Percentiles rank a stretch among this genome's conserved stretches.
phyloP scores from a whole-genome alignment of 2,113 vertebrate genomes.

The Pseudorasbora parva region DNA sequence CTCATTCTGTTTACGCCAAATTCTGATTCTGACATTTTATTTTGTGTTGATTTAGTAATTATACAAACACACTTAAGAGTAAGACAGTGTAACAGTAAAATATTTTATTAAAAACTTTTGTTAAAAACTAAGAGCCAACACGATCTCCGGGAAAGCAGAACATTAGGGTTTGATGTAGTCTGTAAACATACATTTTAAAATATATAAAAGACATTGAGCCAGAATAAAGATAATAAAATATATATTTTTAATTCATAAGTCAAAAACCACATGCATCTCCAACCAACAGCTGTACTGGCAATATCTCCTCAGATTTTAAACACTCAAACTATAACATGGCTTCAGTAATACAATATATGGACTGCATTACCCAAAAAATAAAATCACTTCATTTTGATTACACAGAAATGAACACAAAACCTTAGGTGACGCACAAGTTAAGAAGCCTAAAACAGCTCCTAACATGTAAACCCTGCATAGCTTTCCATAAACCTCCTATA shows the following conservation, averaged over 20 bases:
- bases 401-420: conserved; percentile 24
- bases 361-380: conserved; percentile 18
- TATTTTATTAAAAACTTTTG: neutral
- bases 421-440: neutral
- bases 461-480: neutral
- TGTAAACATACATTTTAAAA: neutral
- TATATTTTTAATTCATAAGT: conserved; percentile 47
- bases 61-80: too few species aligned
- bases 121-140: neutral
- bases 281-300: conserved; percentile 15
- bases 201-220: neutral
- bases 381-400: conserved; percentile 35
- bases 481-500: conserved; percentile 1
- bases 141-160: neutral
- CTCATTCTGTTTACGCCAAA: too few species aligned
- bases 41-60: too few species aligned
- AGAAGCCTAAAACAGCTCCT: conserved; percentile 39
- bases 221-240: conserved; percentile 47
- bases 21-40: too few species aligned
- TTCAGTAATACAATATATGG: conserved; percentile 31
- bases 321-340: neutral
- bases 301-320: conserved; percentile 9
- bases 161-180: neutral
- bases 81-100: too few species aligned
- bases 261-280: conserved; percentile 54